These are phyloP conservation scores for Copidosoma floridanum DNA, from an alignment of 1,140 invertebrate species.

Conservation along the genomic window DNA sequence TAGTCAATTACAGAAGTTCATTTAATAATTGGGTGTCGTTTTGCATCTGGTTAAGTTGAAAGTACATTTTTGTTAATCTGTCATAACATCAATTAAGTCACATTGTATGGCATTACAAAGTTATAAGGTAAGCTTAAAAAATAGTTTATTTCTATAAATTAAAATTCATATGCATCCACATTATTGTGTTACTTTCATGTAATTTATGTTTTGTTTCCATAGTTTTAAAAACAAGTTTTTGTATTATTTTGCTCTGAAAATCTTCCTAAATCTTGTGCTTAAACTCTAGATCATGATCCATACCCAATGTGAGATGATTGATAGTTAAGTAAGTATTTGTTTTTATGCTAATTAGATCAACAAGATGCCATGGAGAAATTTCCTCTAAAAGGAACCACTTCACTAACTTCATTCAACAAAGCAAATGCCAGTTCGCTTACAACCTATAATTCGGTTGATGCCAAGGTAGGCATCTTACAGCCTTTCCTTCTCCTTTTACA, in stretches of 20 bases:
- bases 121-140: too few relatives aligned
- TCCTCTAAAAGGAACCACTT: constrained; percentile 53
- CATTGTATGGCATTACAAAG: too few relatives aligned
- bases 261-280: constrained; percentile 1
- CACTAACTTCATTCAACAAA: constrained; percentile 43
- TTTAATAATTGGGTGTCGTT: too few relatives aligned
- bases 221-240: too few relatives aligned
- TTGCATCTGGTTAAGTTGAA: too few relatives aligned
- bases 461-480: constrained; percentile 46
- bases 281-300: too few relatives aligned
- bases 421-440: constrained; percentile 47
- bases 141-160: too few relatives aligned
- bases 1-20: too few relatives aligned
- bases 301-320: neutral
- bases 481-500: constrained; percentile 22
- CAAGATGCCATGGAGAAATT: constrained; percentile 55
- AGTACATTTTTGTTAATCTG: too few relatives aligned
- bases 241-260: neutral
- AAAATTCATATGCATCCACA: neutral
- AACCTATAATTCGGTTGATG: constrained; percentile 52
- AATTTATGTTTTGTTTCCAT: neutral
- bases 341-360: constrained; percentile 23
- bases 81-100: too few relatives aligned
- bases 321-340: constrained; percentile 23
- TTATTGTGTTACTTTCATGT: neutral